Percentiles rank a stretch among this genome's conserved stretches.
phyloP scores from a whole-genome alignment of 1,140 invertebrate species.

The Ceratina japonica region DNA sequence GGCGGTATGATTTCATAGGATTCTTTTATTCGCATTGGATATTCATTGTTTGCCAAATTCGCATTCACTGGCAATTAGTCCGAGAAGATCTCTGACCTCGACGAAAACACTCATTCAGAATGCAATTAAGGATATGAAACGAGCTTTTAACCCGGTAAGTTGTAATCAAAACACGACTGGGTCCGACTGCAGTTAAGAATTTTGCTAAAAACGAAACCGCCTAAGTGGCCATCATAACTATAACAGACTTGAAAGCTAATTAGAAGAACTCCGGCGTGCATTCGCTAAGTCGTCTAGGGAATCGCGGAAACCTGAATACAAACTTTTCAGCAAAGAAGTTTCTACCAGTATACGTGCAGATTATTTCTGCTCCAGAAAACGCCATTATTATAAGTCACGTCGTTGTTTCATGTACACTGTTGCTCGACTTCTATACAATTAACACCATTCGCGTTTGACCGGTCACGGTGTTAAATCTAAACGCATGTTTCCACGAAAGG shows the following conservation, averaged over 20 bases:
- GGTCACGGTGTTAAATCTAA: neutral
- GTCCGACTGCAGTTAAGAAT: neutral
- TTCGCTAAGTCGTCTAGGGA: neutral
- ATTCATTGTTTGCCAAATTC: too few species aligned
- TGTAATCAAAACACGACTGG: neutral
- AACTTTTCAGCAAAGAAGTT: neutral
- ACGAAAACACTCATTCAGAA: constrained; percentile 23
- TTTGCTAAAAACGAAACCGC: constrained; percentile 18
- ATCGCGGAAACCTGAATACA: neutral
- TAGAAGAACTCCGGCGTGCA: neutral
- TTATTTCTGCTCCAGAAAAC: neutral
- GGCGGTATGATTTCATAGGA: neutral
- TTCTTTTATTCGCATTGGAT: neutral
- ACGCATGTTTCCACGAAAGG: neutral
- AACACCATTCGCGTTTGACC: neutral
- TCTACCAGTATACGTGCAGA: neutral
- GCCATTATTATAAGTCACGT: neutral
- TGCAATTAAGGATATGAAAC: constrained; percentile 26
- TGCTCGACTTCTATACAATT: neutral
- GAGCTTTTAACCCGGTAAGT: constrained; percentile 1
- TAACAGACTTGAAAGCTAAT: constrained; percentile 17
- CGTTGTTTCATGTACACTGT: neutral
- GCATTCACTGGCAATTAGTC: neutral
- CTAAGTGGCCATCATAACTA: constrained; percentile 4
- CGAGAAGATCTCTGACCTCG: constrained; percentile 16